These are phyloP conservation scores for Epirrhoe tristata DNA, from an alignment of 2,888 invertebrate species.

Conservation along the genomic window DNA sequence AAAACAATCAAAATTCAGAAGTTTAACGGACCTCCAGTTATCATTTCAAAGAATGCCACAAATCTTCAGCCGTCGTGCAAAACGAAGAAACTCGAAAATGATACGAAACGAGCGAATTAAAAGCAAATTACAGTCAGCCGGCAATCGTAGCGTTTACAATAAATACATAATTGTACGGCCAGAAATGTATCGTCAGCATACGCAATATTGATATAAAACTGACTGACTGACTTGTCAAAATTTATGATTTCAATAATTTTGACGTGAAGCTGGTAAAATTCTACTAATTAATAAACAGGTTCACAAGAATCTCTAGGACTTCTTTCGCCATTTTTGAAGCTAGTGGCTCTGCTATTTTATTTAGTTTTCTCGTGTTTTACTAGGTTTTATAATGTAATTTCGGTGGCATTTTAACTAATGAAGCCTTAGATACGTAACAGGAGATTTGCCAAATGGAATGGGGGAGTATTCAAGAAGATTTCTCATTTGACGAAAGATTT, in stretches of 20 bases:
- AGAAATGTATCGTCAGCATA: conserved; percentile 48
- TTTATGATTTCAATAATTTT: not conserved
- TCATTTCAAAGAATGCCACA: conserved; percentile 56
- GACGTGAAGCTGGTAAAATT: no score
- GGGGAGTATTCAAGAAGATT: no score
- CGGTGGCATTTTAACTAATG: no score
- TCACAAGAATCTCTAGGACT: no score
- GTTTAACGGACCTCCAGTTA: conserved; percentile 31
- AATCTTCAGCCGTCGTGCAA: conserved; percentile 68
- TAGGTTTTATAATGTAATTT: no score
- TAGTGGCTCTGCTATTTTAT: no score
- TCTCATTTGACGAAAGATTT: no score
- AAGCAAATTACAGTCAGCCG: conserved; percentile 82
- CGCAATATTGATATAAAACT: conserved; percentile 21
- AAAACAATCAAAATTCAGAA: not conserved
- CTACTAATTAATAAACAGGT: no score
- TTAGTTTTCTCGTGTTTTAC: no score
- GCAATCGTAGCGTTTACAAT: conserved; percentile 85
- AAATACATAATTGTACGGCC: conserved; percentile 85
- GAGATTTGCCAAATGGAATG: no score
- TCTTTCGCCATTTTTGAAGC: no score
- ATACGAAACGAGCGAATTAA: conserved; percentile 84
- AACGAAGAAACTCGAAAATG: conserved; percentile 81
- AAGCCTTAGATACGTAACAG: no score
- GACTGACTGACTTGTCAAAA: conserved; percentile 2